Evolutionary conservation across 2,888 invertebrate genomes (phyloP), one percentile per base, ranked within the genome.

Genomic region (Glomeris marginata): DNA sequence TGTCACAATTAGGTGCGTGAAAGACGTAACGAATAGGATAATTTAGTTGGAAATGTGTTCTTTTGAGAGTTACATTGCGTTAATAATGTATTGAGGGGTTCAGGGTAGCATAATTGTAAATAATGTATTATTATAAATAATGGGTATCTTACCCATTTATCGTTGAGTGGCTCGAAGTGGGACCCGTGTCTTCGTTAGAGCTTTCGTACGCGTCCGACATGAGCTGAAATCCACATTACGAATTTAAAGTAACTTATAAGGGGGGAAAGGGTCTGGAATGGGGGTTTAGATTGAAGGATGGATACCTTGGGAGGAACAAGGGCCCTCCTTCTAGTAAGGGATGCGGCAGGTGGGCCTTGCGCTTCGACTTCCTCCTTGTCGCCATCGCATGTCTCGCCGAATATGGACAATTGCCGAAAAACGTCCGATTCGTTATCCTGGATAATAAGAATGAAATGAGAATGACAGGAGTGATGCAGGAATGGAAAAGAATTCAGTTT

Each of bases 291-390:
- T n/a, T 47, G 10, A 28, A 28, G 8, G 42, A 3, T 18, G 36
- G 40, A 49, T 47, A 69, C 60, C 56, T 69, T 69, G 4, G 69
- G 67, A 6, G 69, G 68, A 6, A 69, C 67, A 0, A 69, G 61
- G 2, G 69, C 69, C 21, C 66, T 61, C 40, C 69, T 56, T 5
- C 68, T 54, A 35, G 64, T 65, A 40, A 68, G 60, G 2, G 64
- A 65, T 2, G 67, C 64, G 6, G 67, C 64, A 2, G 68, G 67
- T 2, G 68, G 68, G 2, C 60, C 62, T 4, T 58, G 57, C 13
- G 61, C 60, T 34, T 60, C 58, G 42, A 65, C 65, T 34, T 63
- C 63, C 11, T 57, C 58, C 15, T 57, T 54, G 34, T 48, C 52
- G 15, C 53, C 50, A 40, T 57, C 55, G 10, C 16, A 34, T 1